Conservation (phyloP, 2,113 vertebrate genomes). For the Ictalurus punctatus region DNA sequence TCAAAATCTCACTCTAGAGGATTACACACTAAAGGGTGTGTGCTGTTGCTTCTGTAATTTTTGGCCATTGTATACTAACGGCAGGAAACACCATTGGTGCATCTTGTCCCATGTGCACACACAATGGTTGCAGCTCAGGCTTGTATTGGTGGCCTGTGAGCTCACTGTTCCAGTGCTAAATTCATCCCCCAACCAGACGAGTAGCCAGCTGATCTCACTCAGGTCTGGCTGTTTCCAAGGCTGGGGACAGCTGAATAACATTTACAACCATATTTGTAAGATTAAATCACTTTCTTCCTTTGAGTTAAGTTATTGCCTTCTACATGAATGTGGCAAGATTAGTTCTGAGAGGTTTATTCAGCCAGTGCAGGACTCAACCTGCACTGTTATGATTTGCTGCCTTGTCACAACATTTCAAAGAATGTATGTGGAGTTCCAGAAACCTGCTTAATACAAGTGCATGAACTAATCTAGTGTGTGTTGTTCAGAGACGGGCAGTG, state of each 20-base stretch:
- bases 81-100: background rate
- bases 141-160: constrained; percentile 16
- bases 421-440: background rate
- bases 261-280: background rate
- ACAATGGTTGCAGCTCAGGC: background rate
- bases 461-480: constrained; percentile 9
- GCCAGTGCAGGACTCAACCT: too few relatives aligned
- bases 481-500: constrained; percentile 84
- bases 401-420: background rate
- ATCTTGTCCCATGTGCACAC: background rate
- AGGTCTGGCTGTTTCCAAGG: constrained; percentile 67
- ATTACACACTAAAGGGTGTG: background rate
- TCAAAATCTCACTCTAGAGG: background rate
- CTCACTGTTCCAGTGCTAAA: constrained; percentile 60
- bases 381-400: background rate
- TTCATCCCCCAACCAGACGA: constrained; percentile 55
- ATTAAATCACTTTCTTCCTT: background rate
- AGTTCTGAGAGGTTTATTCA: background rate
- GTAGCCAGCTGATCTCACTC: constrained; percentile 60
- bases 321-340: background rate
- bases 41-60: background rate
- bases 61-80: background rate
- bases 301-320: background rate
- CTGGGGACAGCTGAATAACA: constrained; percentile 53
- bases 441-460: background rate